phyloP scores from a whole-genome alignment of 2,113 vertebrate species.

The Cavia porcellus region DNA sequence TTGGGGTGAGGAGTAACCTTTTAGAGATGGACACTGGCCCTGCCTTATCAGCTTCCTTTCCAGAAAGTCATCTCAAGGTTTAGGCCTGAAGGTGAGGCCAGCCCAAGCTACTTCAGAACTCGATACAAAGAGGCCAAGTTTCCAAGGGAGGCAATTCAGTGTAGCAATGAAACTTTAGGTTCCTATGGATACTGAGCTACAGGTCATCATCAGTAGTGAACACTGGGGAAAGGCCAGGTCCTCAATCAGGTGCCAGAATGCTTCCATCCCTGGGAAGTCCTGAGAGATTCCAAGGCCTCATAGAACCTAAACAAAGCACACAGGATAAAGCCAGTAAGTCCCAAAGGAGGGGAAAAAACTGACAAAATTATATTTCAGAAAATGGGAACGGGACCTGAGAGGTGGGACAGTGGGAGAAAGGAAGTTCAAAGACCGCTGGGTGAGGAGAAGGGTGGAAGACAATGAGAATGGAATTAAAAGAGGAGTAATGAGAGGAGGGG shows the following conservation, averaged over 20 bases:
- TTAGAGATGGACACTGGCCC: background rate
- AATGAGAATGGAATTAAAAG: background rate
- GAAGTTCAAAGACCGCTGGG: background rate
- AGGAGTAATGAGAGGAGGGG: background rate
- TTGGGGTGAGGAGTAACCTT: background rate
- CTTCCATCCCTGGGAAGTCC: background rate
- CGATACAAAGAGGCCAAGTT: background rate
- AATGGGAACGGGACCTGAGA: background rate
- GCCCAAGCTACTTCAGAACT: background rate
- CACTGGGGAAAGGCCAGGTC: background rate
- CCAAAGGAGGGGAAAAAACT: background rate
- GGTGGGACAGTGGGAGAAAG: background rate
- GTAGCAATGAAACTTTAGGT: accelerated
- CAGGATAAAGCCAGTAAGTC: background rate
- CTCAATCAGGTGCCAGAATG: background rate
- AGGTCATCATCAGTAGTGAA: background rate
- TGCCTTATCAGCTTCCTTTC: background rate
- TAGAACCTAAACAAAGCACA: background rate
- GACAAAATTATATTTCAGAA: background rate
- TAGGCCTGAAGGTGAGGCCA: background rate
- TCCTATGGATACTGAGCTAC: background rate
- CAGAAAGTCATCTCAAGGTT: background rate
- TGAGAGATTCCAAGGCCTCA: background rate
- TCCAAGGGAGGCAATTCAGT: background rate
- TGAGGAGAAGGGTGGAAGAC: background rate